Base-by-base conservation (phyloP, 2,888 invertebrate genomes). In the Formica aserva region DNA sequence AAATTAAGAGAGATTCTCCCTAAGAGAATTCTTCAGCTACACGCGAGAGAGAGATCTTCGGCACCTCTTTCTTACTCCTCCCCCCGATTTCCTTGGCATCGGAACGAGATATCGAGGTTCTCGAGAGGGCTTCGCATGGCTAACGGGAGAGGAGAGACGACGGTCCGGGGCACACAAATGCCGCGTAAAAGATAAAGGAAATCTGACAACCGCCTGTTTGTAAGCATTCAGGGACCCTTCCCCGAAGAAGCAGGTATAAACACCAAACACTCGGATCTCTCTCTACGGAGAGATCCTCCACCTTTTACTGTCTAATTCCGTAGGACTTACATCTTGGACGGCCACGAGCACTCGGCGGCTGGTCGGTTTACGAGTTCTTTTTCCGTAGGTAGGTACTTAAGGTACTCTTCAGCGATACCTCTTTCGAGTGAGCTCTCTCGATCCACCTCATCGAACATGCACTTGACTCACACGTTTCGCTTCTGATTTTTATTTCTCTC, bases 121-220 rank as follows among this genome's bases (percentile, higher is more conserved):
- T 74, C 38, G 32, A 57, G 81, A 35, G 35, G 82, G 82, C 78
- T 80, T 67, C 82, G 81, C 65, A 29, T 63, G 82, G 66, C 48
- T 77, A 82, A 62, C 45, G 62, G 82, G 63, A 84, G 82, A 83
- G 22, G 38, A 55, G 77, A 83, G 71, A 76, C 71, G 85, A 90
- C 81, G 85, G 71, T 83, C 84, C 76, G 85, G 67, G 72, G 80
- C 89, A 88, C 88, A 92, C 93, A 92, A 94, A 94, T 94, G 92
- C 92, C 92, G 88, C 88, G 88, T 85, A 88, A 90, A 91, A 94
- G 94, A 94, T 94, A 94, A 94, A 94, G 92, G 93, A 94, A 94
- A 94, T 93, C 94, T 94, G 94, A 94, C 94, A 93, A 94, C 92
- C 93, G 93, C 88, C 92, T 94, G 94, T 94, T 94, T 93, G 94